A percentile compares a stretch with the other conserved stretches of the same genome.
These are phyloP conservation scores for Phalanger gymnotis DNA, from an alignment of 2,797 vertebrate species.

Conservation along the genomic window DNA sequence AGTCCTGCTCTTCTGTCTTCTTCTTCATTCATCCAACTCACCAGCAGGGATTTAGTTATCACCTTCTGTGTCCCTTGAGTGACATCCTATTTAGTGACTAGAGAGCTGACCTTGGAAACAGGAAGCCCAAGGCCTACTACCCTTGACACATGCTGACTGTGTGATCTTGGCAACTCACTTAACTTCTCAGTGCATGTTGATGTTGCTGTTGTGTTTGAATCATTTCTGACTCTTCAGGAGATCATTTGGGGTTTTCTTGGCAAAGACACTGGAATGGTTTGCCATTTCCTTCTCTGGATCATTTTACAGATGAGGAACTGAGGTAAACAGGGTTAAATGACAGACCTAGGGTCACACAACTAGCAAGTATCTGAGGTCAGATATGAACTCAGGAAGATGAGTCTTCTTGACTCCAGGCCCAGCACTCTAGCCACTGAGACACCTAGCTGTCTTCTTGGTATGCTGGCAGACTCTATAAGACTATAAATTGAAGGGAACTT, in stretches of 20 bases:
- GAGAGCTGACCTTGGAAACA: not conserved
- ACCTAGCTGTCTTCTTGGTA: not conserved
- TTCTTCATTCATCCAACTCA: not conserved
- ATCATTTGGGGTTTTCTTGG: not conserved
- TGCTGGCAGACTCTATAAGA: not conserved
- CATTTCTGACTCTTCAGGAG: not conserved
- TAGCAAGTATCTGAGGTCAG: not conserved
- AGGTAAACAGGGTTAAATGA: not conserved
- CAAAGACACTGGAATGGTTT: not conserved
- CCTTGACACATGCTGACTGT: not conserved
- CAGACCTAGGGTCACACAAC: not conserved
- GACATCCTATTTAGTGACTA: not conserved
- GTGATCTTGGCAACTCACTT: not conserved
- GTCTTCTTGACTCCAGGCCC: not conserved
- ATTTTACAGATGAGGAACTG: not conserved
- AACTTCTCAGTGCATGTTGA: not conserved
- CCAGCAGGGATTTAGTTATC: not conserved
- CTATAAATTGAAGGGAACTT: not conserved
- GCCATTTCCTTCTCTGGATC: not conserved
- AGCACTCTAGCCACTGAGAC: not conserved
- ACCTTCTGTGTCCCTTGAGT: not conserved
- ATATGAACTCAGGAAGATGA: not conserved
- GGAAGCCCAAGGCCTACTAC: not conserved
- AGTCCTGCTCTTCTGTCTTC: not conserved
- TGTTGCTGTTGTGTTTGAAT: not conserved